Conservation (phyloP, 2,113 vertebrate genomes). For the Cricetomys ansorgei region DNA sequence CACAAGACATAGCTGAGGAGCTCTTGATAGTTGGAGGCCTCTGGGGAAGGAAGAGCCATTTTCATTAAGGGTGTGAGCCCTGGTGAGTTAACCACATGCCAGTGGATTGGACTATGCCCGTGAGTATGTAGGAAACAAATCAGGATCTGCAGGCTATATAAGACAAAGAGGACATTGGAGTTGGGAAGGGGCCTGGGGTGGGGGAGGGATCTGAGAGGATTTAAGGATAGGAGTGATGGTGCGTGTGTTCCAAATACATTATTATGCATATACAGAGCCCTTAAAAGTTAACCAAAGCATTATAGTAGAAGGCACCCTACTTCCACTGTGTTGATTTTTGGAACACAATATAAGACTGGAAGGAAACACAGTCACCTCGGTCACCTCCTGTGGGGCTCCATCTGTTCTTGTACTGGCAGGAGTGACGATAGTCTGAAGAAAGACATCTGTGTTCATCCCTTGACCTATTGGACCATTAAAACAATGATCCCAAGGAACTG, state of each 20-base stretch:
- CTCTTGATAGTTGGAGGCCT: too few species aligned
- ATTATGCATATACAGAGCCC: too few species aligned
- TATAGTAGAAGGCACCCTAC: too few species aligned
- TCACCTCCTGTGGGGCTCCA: neutral
- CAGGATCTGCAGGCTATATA: neutral
- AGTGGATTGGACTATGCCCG: too few species aligned
- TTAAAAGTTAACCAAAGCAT: neutral
- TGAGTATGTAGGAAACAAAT: neutral
- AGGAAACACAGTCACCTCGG: neutral
- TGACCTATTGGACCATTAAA: neutral
- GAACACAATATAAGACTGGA: neutral
- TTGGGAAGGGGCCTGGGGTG: neutral
- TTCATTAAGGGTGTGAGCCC: neutral
- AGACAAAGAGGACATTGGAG: neutral
- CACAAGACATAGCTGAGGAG: neutral
- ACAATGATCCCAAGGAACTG: neutral
- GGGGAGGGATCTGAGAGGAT: neutral
- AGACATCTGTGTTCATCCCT: neutral
- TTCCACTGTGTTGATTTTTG: neutral
- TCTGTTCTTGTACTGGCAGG: neutral
- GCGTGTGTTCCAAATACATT: neutral
- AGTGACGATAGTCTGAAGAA: neutral
- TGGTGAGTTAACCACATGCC: neutral
- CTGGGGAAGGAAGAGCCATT: neutral
- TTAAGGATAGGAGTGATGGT: neutral